Evolutionary conservation across 2,888 invertebrate genomes (phyloP), one percentile per base, ranked within the genome.

Genomic region (Poecilobothrus nobilitatus): DNA sequence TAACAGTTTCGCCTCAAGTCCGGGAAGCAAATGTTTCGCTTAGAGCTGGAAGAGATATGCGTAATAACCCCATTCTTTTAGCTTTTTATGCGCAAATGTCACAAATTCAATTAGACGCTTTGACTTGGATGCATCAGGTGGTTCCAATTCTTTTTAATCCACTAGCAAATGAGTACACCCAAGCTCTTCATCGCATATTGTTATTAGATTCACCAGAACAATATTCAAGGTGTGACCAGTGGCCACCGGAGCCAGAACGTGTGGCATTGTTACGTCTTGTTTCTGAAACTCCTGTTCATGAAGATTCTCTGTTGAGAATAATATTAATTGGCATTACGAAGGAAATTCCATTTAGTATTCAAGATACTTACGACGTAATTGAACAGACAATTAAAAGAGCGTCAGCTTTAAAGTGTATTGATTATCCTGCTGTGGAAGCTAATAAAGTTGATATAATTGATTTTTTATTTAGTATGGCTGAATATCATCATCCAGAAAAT

Each of bases 401-500:
- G 0, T 94, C 95, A 27, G 87, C 88, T 0, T 86, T 94, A 74
- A 88, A 91, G 3, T 83, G 85, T 12, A 89, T 91, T 64, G 90
- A 90, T 68, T 87, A 88, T 71, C 87, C 87, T 18, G 89, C 91
- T 0, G 83, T 93, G 41, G 86, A 88, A 74, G 88, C 91, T 22
- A 91, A 92, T 77, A 91, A 93, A 78, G 82, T 89, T 68, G 94
- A 96, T 76, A 87, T 97, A 21, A 89, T 95, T 12, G 95, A 96
- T 77, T 89, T 94, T 71, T 86, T 97, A 74, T 93, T 97, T 80
- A 93, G 93, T 79, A 86, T 96, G 76, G 91, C 93, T 76, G 90
- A 92, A 74, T 97, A 97, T 82, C 91, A 91, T 77, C 92, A 95
- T 78, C 96, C 96, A 0, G 96, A 96, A 75, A 95, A 94, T 77